Evolutionary conservation across 2,888 invertebrate genomes (phyloP).

Genomic region (Euclidia mi): DNA sequence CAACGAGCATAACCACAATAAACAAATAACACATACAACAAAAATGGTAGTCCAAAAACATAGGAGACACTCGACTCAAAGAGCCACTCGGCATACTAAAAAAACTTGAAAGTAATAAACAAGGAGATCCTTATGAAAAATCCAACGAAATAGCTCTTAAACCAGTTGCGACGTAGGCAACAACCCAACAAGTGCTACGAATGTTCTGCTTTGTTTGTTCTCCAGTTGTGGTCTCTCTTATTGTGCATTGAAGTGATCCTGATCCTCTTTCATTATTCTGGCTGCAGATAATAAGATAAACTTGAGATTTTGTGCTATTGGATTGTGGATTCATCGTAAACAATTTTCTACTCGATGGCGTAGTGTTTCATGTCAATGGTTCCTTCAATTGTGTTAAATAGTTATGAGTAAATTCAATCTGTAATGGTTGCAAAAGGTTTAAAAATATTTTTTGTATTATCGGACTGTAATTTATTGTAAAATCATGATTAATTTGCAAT

Average conservation of each 20-base stretch:
- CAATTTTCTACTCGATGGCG: neutral
- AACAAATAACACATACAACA: slow-evolving; percentile 10
- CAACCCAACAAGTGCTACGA: slow-evolving; percentile 51
- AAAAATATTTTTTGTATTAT: too few species aligned
- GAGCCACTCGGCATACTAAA: slow-evolving; percentile 27
- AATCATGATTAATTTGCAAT: too few species aligned
- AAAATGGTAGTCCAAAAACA: slow-evolving; percentile 24
- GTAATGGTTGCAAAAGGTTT: too few species aligned
- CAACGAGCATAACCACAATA: neutral
- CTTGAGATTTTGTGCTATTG: slow-evolving; percentile 15
- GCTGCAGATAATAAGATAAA: slow-evolving; percentile 28
- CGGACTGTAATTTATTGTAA: too few species aligned
- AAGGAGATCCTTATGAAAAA: slow-evolving; percentile 43
- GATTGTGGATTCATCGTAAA: slow-evolving; percentile 4
- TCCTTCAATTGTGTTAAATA: too few species aligned
- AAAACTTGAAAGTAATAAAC: slow-evolving; percentile 46
- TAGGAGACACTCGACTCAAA: slow-evolving; percentile 21
- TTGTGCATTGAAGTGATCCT: slow-evolving; percentile 33
- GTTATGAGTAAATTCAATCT: too few species aligned
- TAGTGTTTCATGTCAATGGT: neutral
- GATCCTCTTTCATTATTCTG: slow-evolving; percentile 17
- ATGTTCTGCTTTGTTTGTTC: slow-evolving; percentile 36
- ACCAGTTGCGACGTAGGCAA: slow-evolving; percentile 24
- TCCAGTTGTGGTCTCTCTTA: slow-evolving; percentile 27
- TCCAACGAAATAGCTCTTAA: slow-evolving; percentile 36